A percentile compares a stretch with the other conserved stretches of the same genome.
These are phyloP conservation scores for Drosophila niveifrons DNA, from an alignment of 2,888 invertebrate genomes.

Conservation along the genomic window DNA sequence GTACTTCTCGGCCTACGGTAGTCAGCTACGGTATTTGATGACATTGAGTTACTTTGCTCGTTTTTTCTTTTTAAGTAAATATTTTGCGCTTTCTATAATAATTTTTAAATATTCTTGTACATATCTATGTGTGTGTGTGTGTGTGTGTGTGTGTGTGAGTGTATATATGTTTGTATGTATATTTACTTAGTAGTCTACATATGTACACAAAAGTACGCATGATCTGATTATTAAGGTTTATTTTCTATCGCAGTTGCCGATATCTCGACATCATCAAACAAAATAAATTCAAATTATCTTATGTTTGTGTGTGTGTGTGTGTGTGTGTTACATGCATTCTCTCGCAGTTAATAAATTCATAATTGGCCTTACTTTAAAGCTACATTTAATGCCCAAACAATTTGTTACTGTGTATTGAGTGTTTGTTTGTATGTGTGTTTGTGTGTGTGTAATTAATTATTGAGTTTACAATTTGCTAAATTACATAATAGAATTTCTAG, in stretches of 20 bases:
- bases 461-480: conserved; percentile 75
- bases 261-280: conserved; percentile 5
- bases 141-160: conserved; percentile 33
- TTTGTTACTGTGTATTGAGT: conserved; percentile 30
- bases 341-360: conserved; percentile 52
- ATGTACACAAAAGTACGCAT: conserved; percentile 50
- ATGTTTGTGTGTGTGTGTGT: not conserved
- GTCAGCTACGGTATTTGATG: conserved; percentile 31
- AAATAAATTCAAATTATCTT: conserved; percentile 9
- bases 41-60: conserved; percentile 14
- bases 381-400: conserved; percentile 26
- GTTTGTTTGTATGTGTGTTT: conserved; percentile 39
- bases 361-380: conserved; percentile 47
- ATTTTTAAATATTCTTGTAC: conserved; percentile 29
- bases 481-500: conserved; percentile 67
- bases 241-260: conserved; percentile 8
- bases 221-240: conserved; percentile 9
- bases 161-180: conserved; percentile 2
- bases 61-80: conserved; percentile 28
- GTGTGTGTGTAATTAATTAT: conserved; percentile 49
- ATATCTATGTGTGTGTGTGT: conserved; percentile 37
- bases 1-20: conserved; percentile 39
- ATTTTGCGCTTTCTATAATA: conserved; percentile 63
- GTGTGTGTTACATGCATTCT: conserved; percentile 12
- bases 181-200: conserved; percentile 15